These are phyloP conservation scores for Gorsachius magnificus DNA, from an alignment of 2,797 vertebrate genomes.

Conservation along the genomic window DNA sequence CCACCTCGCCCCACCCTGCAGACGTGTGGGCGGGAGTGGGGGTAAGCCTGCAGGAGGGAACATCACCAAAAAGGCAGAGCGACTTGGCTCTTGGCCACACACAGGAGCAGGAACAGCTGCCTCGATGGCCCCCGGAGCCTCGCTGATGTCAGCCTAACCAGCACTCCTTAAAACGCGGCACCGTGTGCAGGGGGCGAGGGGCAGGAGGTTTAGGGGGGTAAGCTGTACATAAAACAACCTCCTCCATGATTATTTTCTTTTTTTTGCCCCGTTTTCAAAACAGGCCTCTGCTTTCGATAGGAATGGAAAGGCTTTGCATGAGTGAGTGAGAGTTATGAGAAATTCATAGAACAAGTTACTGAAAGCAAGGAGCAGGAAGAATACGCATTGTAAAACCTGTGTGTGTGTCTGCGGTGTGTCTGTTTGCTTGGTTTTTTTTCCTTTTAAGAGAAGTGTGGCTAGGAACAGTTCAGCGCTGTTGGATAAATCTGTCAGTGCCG, in stretches of 20 bases:
- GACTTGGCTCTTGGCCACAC: conserved; percentile 39
- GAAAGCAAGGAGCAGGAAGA: neutral
- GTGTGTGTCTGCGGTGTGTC: neutral
- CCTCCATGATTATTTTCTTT: rapidly evolving
- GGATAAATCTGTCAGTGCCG: neutral
- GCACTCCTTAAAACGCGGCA: neutral
- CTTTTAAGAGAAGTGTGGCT: neutral
- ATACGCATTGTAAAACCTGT: neutral
- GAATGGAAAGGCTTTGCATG: neutral
- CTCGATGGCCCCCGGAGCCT: conserved; percentile 51
- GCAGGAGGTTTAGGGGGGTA: neutral
- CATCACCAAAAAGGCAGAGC: conserved; percentile 51
- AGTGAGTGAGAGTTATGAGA: neutral
- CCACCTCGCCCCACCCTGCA: conserved; percentile 47
- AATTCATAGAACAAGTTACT: neutral
- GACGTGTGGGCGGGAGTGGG: conserved; percentile 36
- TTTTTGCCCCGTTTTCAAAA: neutral
- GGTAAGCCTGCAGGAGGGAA: conserved; percentile 50
- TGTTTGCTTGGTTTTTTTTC: neutral
- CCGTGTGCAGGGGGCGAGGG: neutral
- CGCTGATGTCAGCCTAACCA: conserved; percentile 60
- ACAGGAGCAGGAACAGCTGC: conserved; percentile 69
- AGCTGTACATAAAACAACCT: neutral
- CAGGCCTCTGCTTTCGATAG: neutral
- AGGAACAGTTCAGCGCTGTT: neutral